phyloP scores from a whole-genome alignment of 2,797 vertebrate species.

The Pteropus rufus region DNA sequence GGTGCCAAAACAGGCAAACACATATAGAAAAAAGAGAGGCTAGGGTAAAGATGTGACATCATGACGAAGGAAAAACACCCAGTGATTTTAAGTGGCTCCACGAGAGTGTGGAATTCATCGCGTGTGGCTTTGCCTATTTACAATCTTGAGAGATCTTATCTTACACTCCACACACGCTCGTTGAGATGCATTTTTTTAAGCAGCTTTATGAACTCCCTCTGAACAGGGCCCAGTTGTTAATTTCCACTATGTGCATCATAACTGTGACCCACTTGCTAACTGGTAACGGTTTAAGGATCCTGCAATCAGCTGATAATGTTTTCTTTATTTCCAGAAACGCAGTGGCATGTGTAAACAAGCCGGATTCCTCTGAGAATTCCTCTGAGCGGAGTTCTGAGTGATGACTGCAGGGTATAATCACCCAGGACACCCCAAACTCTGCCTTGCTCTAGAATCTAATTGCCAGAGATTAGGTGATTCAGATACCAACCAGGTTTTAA shows the following conservation, averaged over 20 bases:
- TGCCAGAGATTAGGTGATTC: neutral
- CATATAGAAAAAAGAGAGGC: accelerated
- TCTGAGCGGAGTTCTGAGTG: neutral
- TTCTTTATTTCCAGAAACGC: neutral
- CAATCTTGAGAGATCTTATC: neutral
- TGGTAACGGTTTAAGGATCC: neutral
- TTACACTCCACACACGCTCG: accelerated
- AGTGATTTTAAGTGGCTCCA: accelerated
- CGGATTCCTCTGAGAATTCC: neutral
- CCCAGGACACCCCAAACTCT: accelerated
- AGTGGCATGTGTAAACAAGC: neutral
- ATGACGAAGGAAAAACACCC: no score
- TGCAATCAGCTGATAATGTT: neutral
- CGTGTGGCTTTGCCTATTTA: neutral
- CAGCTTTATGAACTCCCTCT: neutral
- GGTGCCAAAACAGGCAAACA: neutral
- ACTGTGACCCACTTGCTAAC: neutral
- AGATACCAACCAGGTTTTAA: no score
- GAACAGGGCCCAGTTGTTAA: accelerated
- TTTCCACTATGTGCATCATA: neutral
- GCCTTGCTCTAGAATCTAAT: neutral
- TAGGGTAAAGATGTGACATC: accelerated
- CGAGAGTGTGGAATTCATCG: accelerated
- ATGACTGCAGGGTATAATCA: neutral
- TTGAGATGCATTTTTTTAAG: no score